Percentiles rank a stretch among this genome's conserved stretches.
Evolutionary conservation across 2,113 vertebrate genomes (phyloP).

Genomic region (Tragelaphus scriptus): DNA sequence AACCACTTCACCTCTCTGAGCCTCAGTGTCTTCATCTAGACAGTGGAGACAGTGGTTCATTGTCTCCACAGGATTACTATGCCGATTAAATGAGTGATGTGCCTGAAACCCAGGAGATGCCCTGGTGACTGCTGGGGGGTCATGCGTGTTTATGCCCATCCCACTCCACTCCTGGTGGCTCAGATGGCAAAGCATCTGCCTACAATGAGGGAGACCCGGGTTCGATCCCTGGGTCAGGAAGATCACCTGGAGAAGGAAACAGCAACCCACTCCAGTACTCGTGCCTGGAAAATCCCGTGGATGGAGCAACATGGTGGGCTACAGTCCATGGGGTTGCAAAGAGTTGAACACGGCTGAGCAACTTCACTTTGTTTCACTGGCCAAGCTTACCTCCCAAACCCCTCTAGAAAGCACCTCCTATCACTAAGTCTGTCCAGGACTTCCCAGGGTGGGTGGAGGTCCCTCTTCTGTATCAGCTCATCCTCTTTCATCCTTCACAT

Average conservation of each 20-base stretch:
- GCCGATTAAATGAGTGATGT: background rate
- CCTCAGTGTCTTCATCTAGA: background rate
- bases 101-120: background rate
- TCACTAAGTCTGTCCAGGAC: background rate
- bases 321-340: background rate
- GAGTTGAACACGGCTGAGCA: background rate
- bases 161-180: background rate
- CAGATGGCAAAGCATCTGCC: background rate
- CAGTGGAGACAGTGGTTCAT: background rate
- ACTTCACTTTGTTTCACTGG: background rate
- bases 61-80: background rate
- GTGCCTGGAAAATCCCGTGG: background rate
- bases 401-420: background rate
- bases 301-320: background rate
- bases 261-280: background rate
- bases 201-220: fast-evolving
- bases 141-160: background rate
- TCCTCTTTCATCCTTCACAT: background rate
- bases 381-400: background rate
- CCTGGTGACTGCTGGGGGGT: background rate
- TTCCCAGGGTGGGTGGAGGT: background rate
- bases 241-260: background rate
- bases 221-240: background rate
- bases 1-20: background rate
- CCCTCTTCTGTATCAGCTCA: background rate